These are phyloP conservation scores for Platypus cylindrus DNA, from an alignment of 2,888 invertebrate species.

Conservation along the genomic window DNA sequence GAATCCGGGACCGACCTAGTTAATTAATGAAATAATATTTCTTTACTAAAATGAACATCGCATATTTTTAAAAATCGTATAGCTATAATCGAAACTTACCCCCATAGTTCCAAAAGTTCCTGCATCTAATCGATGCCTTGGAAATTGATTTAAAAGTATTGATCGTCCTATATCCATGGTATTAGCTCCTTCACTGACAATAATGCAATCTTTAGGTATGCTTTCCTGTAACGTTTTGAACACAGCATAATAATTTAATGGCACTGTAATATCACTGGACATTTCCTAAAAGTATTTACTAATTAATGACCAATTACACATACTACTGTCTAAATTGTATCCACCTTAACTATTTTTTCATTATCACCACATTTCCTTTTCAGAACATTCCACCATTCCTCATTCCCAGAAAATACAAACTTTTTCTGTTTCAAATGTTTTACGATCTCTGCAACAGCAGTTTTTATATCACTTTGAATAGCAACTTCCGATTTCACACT, in stretches of 20 bases:
- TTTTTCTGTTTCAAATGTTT: constrained; percentile 41
- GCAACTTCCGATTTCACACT: constrained; percentile 69
- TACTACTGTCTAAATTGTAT: constrained; percentile 2
- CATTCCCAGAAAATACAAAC: constrained; percentile 43
- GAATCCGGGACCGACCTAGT: constrained; percentile 72
- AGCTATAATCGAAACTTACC: constrained; percentile 33
- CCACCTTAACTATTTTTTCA: constrained; percentile 52
- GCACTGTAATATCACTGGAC: constrained; percentile 56
- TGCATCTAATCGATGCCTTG: constrained; percentile 84
- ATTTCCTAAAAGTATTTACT: constrained; percentile 38
- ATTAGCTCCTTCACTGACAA: constrained; percentile 95
- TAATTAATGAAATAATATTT: constrained; percentile 5
- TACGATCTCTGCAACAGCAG: constrained; percentile 53
- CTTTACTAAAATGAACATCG: neutral
- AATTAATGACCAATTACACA: neutral
- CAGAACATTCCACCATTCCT: constrained; percentile 68
- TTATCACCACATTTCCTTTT: constrained; percentile 61
- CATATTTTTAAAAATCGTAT: neutral
- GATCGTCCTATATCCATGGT: constrained; percentile 97
- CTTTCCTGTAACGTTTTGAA: constrained; percentile 68
- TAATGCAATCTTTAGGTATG: constrained; percentile 71
- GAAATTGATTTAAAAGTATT: constrained; percentile 68
- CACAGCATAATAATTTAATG: constrained; percentile 89
- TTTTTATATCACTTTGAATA: constrained; percentile 72
- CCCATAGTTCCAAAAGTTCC: constrained; percentile 98